phyloP scores from a whole-genome alignment of 2,888 invertebrate species.

The Diploptera punctata region DNA sequence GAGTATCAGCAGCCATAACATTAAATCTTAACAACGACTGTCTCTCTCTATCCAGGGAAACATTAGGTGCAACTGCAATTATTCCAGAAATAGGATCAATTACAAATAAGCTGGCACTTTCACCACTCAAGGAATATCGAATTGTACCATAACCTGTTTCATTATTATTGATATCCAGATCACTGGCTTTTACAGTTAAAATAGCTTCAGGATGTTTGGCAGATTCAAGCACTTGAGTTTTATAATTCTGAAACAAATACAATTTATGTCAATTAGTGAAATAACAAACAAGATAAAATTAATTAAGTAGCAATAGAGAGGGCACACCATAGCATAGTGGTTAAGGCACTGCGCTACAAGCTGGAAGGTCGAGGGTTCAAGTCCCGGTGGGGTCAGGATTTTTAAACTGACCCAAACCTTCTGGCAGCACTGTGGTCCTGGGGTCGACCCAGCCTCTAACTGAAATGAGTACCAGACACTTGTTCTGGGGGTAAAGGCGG shows the following conservation, averaged over 20 bases:
- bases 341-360: too few species aligned
- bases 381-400: too few species aligned
- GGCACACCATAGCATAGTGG: too few species aligned
- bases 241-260: conserved; percentile 64
- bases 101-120: conserved; percentile 74
- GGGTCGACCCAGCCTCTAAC: too few species aligned
- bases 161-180: conserved; percentile 67
- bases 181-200: conserved; percentile 71
- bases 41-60: conserved; percentile 74
- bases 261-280: too few species aligned
- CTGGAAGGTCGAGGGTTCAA: too few species aligned
- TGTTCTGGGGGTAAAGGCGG: too few species aligned
- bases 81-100: conserved; percentile 74
- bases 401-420: too few species aligned
- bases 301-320: too few species aligned
- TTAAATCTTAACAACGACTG: conserved; percentile 72
- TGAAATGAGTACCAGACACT: too few species aligned
- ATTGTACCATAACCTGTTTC: conserved; percentile 73
- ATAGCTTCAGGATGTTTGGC: conserved; percentile 70
- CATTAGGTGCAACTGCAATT: conserved; percentile 70
- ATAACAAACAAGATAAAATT: too few species aligned
- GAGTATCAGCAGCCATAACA: conserved; percentile 78
- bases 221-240: conserved; percentile 72
- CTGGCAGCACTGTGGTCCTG: too few species aligned
- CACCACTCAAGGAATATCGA: conserved; percentile 73